Base-by-base conservation (phyloP, 2,113 vertebrate species). In the Hystrix brachyura region DNA sequence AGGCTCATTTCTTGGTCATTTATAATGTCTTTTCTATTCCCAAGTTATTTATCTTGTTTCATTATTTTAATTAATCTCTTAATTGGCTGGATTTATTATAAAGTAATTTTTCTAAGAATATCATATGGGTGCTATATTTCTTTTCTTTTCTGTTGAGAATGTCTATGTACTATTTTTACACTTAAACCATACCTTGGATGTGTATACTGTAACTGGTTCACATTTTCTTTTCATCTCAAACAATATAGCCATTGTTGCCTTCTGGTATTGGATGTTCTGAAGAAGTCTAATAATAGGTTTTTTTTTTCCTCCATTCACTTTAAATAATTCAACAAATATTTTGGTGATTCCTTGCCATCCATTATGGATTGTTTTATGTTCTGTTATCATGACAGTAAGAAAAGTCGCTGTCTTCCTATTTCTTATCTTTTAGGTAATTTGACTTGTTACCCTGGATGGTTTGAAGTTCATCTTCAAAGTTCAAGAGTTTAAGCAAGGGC, bases 31-130 rank as follows among this genome's bases (percentile, higher is more conserved):
- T 95, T 80, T 19, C 71, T 86, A 25, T 86, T 87, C 74, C 59
- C n/a, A 60, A 60, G 27, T 74, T 60, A 81, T 29, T 87, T 91
- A 91, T 94, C 53, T 87, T 92, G 59, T 59, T 83, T 95, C n/a
- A 71, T 71, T 60, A 60, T 60, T 60, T 60, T 60, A 60, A 60
- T 60, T 60, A 25, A 21, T 21, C 59, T 60, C 21, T 60, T 60
- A 60, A 60, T 60, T 60, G 32, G 51, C 67, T 83, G 53, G 74
- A 76, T 92, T 74, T 88, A 85, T 83, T 83, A 6, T 62, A 55
- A 88, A 60, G 21, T 60, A 60, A 53, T 46, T 82, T 87, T 87
- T 64, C 38, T 0, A 57, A 43, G 65, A 80, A 91, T 3, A 1
- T 86, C 74, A 72, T 27, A 76, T 59, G 57, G 38, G 51, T 51